Base-by-base conservation (phyloP, 2,888 invertebrate species). In the Eurytoma adleriae region DNA sequence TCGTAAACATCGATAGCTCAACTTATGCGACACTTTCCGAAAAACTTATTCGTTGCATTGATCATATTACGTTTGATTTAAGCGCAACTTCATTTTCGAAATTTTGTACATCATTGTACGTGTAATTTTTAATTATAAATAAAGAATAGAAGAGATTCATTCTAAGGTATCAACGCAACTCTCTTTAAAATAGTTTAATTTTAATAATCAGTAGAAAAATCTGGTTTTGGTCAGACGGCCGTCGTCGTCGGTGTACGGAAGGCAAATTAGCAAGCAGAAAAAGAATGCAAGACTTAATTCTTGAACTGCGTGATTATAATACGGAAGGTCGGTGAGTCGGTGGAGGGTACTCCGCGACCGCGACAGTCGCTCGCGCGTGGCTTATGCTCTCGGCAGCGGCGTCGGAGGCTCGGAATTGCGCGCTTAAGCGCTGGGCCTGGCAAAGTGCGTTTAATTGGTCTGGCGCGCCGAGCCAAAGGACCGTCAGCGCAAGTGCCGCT, bases 381-480 rank as follows among this genome's bases (percentile, higher is more conserved):
- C 64, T 62, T 62, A 64, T 64, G 54, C n/a, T 64, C 73, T 3
- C 2, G 16, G 16, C 62, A 52, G 16, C 57, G 30, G 62, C 40
- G 30, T 16, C n/a, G 62, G 20, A 16, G 18, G 52, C 40, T 40
- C 52, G 50, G 61, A 76, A 80, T 77, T 69, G 77, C 73, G 50
- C 72, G 71, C 50, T 80, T 72, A 76, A 76, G 68, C 64, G n/a
- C 48, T 18, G 64, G n/a, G 30, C 48, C 16, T n/a, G 68, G 54
- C 77, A 77, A 80, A 80, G 80, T 78, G 81, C 71, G 71, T 78
- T 78, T 81, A 81, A 81, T 81, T 78, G 81, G 81, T 62, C 74
- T 64, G 48, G 69, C 62, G 69, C 40, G 59, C 56, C 62, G 64
- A 52, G 71, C 59, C 78, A 72, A 78, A 78, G 71, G 66, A 59